Percentiles rank a stretch among this genome's conserved stretches.
Evolutionary conservation across 2,888 invertebrate genomes (phyloP).

Genomic region (Chymomyza caudatula): DNA sequence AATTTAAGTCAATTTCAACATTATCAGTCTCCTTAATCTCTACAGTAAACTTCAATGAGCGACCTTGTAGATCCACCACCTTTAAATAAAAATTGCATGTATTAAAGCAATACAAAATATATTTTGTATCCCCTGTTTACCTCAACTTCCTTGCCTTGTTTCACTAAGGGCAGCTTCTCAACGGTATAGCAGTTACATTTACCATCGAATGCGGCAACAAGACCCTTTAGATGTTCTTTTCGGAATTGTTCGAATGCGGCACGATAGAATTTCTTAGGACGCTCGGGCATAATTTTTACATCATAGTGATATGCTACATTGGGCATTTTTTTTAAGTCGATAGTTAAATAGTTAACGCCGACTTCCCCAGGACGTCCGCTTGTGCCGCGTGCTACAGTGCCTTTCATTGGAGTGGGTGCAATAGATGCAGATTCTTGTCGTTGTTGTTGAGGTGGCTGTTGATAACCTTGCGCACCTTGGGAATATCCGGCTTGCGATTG

Average conservation of each 20-base stretch:
- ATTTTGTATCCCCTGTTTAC: conserved; percentile 36
- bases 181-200: conserved; percentile 82
- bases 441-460: conserved; percentile 21
- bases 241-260: conserved; percentile 78
- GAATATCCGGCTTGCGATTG: not conserved
- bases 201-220: conserved; percentile 86
- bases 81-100: conserved; percentile 21
- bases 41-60: conserved; percentile 54
- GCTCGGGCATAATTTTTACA: conserved; percentile 84
- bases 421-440: conserved; percentile 4
- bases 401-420: not conserved
- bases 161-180: conserved; percentile 33
- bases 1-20: conserved; percentile 60
- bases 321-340: conserved; percentile 79
- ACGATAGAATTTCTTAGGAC: conserved; percentile 82
- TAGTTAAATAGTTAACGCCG: conserved; percentile 83
- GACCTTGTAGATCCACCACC: conserved; percentile 57
- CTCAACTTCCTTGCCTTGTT: conserved; percentile 48
- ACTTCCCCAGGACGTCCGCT: conserved; percentile 79
- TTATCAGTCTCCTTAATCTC: conserved; percentile 66
- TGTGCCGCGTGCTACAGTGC: conserved; percentile 64
- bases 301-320: conserved; percentile 87
- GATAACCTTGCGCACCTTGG: conserved; percentile 4
- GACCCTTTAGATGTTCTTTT: conserved; percentile 75
- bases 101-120: not conserved